phyloP scores from a whole-genome alignment of 2,888 invertebrate species.

The Mythimna vitellina region DNA sequence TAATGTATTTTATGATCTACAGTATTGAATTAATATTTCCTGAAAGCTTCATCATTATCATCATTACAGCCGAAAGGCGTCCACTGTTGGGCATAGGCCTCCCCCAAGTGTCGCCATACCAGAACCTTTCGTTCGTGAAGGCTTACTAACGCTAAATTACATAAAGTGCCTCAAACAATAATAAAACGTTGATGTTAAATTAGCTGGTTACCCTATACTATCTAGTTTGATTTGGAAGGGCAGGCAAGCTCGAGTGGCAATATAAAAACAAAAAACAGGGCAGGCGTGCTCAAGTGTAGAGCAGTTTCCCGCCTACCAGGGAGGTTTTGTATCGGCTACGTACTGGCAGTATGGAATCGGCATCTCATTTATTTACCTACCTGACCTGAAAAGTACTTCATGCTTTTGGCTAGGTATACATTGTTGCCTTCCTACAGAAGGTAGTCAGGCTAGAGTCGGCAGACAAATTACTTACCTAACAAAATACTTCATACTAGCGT shows the following conservation, averaged over 20 bases:
- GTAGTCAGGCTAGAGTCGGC: background rate
- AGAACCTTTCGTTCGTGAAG: background rate
- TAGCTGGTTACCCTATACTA: background rate
- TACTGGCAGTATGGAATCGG: background rate
- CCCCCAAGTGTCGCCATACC: too few species aligned
- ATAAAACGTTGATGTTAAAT: background rate
- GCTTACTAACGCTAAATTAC: background rate
- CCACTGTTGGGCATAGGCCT: too few species aligned
- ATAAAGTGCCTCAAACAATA: background rate
- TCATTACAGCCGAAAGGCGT: too few species aligned
- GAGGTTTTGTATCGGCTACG: background rate
- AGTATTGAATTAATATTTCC: constrained; percentile 5
- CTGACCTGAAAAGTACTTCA: background rate
- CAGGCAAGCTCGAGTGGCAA: background rate
- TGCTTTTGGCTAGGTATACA: too few species aligned
- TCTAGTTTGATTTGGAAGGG: background rate
- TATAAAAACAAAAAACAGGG: constrained; percentile 6
- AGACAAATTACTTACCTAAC: background rate
- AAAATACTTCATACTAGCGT: background rate
- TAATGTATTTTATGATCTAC: constrained; percentile 15
- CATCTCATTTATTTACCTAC: background rate
- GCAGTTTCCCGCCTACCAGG: constrained; percentile 4
- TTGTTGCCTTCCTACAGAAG: background rate
- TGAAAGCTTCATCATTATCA: background rate
- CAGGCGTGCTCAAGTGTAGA: constrained; percentile 24